A percentile compares a stretch with the other conserved stretches of the same genome.
phyloP scores from a whole-genome alignment of 1,140 invertebrate genomes.

The Drosophila nigrodunni region DNA sequence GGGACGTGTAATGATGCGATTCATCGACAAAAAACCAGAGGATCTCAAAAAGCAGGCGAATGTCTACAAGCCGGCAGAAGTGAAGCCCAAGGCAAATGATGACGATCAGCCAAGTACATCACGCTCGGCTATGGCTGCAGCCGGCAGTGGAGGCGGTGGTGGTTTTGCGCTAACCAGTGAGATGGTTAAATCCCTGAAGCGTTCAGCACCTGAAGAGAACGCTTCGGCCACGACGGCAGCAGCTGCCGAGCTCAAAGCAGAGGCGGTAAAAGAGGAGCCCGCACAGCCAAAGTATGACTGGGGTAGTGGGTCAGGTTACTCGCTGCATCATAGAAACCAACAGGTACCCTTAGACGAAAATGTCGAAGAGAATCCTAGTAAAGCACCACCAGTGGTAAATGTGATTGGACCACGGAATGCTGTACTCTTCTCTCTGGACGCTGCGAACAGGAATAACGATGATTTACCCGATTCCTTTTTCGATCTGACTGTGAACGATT shows the following conservation, averaged over 20 bases:
- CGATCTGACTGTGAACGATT: slow-evolving; percentile 91
- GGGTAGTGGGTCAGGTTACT: slow-evolving; percentile 70
- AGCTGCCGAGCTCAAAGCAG: slow-evolving; percentile 9
- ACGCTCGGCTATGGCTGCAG: slow-evolving; percentile 50
- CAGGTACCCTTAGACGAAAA: slow-evolving; percentile 24
- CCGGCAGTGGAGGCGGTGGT: slow-evolving; percentile 42
- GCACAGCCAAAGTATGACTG: slow-evolving; percentile 69
- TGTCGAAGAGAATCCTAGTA: slow-evolving; percentile 35
- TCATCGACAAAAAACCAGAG: slow-evolving; percentile 87
- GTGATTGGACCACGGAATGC: slow-evolving; percentile 88
- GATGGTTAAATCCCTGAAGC: slow-evolving; percentile 70
- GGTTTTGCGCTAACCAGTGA: slow-evolving; percentile 76
- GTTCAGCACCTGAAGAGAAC: slow-evolving; percentile 40
- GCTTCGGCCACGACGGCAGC: neutral
- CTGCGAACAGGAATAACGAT: slow-evolving; percentile 86
- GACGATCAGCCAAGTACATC: slow-evolving; percentile 63
- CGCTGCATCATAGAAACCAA: slow-evolving; percentile 38
- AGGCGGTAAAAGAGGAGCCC: slow-evolving; percentile 37
- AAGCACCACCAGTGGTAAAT: slow-evolving; percentile 58
- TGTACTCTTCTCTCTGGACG: slow-evolving; percentile 88
- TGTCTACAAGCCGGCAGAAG: slow-evolving; percentile 66
- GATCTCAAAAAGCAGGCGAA: slow-evolving; percentile 85
- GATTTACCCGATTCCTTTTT: slow-evolving; percentile 94
- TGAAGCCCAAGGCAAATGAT: slow-evolving; percentile 33
- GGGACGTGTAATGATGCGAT: slow-evolving; percentile 90